Percentiles rank a stretch among this genome's conserved stretches.
phyloP scores from a whole-genome alignment of 1,140 invertebrate genomes.

The Papilio glaucus region DNA sequence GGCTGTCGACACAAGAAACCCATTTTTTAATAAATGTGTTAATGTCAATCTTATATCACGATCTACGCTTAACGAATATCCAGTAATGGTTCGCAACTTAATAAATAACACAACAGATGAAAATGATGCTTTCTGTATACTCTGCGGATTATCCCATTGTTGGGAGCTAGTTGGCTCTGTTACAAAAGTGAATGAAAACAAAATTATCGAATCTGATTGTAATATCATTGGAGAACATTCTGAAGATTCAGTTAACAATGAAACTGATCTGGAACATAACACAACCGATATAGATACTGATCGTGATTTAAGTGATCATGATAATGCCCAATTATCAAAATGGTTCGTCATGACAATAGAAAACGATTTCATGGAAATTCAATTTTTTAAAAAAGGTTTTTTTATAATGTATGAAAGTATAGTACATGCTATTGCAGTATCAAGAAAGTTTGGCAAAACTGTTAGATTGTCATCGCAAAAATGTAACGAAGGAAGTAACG shows the following conservation, averaged over 20 bases:
- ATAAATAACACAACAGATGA: slow-evolving; percentile 59
- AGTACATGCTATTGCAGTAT: slow-evolving; percentile 68
- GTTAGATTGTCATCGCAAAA: slow-evolving; percentile 69
- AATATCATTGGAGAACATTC: slow-evolving; percentile 3
- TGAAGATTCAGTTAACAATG: slow-evolving; percentile 1
- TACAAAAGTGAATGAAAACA: slow-evolving; percentile 56
- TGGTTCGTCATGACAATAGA: slow-evolving; percentile 78
- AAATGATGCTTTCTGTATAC: slow-evolving; percentile 74
- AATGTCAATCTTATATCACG: slow-evolving; percentile 67
- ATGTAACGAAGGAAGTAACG: slow-evolving; percentile 46
- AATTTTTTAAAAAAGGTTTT: slow-evolving; percentile 71
- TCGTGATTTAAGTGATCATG: slow-evolving; percentile 6
- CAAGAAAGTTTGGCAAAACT: slow-evolving; percentile 65
- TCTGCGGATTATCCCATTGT: slow-evolving; percentile 63
- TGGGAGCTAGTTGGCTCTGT: slow-evolving; percentile 74
- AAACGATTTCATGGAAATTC: slow-evolving; percentile 75
- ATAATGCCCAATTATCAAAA: slow-evolving; percentile 54
- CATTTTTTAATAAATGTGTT: slow-evolving; percentile 62
- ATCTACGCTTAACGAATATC: slow-evolving; percentile 66
- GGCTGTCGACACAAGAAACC: slow-evolving; percentile 55
- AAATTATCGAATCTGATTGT: slow-evolving; percentile 30
- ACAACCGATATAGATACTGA: neutral
- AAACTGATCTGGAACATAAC: slow-evolving; percentile 20
- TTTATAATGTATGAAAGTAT: slow-evolving; percentile 74
- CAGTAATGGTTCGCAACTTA: slow-evolving; percentile 68